Percentiles rank a stretch among this genome's conserved stretches.
Conservation (phyloP, 1,140 invertebrate genomes). For the Arion vulgaris region DNA sequence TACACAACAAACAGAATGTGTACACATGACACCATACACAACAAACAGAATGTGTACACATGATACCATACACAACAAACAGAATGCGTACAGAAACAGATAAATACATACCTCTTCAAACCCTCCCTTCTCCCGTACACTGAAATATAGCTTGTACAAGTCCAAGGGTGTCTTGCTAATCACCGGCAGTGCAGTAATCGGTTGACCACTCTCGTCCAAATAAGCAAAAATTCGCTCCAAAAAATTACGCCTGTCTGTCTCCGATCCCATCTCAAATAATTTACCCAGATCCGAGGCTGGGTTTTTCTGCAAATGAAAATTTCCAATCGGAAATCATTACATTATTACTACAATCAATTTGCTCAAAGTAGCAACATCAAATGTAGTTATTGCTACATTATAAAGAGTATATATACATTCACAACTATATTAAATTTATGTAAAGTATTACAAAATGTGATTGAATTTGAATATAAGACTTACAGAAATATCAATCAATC, state of each 20-base stretch:
- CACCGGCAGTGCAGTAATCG: slow-evolving; percentile 92
- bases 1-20: too few species aligned
- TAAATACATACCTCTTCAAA: slow-evolving; percentile 92
- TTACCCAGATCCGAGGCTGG: slow-evolving; percentile 82
- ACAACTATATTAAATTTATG: too few species aligned
- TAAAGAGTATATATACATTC: too few species aligned
- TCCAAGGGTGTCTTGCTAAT: slow-evolving; percentile 98
- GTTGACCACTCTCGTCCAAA: slow-evolving; percentile 85
- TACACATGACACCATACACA: too few species aligned
- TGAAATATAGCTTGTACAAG: slow-evolving; percentile 94
- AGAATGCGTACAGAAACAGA: too few species aligned
- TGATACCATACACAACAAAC: too few species aligned
- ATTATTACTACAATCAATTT: not conserved
- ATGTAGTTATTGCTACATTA: too few species aligned
- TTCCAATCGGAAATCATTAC: not conserved
- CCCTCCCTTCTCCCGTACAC: slow-evolving; percentile 95
- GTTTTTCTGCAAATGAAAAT: slow-evolving; percentile 56
- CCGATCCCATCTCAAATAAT: slow-evolving; percentile 97
- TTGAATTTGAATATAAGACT: too few species aligned
- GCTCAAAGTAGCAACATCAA: not conserved
- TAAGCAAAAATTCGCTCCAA: slow-evolving; percentile 92
- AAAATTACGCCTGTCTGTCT: slow-evolving; percentile 90
- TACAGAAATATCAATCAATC: too few species aligned
- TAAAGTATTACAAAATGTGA: too few species aligned
- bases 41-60: too few species aligned